Conservation (phyloP, 2,113 vertebrate genomes). For the Xenopus laevis region DNA sequence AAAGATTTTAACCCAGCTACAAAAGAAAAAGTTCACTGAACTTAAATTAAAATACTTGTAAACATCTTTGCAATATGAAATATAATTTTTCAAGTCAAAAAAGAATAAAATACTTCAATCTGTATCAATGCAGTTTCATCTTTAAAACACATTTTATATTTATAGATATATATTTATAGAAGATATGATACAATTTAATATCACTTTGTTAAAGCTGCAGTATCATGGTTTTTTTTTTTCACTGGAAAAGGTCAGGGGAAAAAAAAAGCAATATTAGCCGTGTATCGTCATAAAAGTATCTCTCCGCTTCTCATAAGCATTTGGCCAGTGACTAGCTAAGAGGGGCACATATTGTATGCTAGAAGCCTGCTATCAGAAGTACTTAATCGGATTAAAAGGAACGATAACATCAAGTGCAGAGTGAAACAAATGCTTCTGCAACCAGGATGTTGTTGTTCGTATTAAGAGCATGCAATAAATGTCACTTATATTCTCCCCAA, state of each 20-base stretch:
- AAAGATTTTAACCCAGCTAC: slow-evolving; percentile 98
- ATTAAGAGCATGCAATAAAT: slow-evolving; percentile 89
- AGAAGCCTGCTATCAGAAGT: slow-evolving; percentile 65
- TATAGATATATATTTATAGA: slow-evolving; percentile 82
- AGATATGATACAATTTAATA: slow-evolving; percentile 82
- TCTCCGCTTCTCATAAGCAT: slow-evolving; percentile 60
- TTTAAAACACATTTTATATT: slow-evolving; percentile 81
- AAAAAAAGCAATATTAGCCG: not conserved
- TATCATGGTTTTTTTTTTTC: slow-evolving; percentile 71
- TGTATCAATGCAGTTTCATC: slow-evolving; percentile 93
- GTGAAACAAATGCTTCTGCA: slow-evolving; percentile 73
- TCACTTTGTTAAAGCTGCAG: slow-evolving; percentile 81
- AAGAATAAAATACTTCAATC: slow-evolving; percentile 99
- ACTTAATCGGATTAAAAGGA: slow-evolving; percentile 37
- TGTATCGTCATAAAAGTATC: slow-evolving; percentile 1
- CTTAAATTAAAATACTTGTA: slow-evolving; percentile 99
- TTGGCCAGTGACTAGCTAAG: slow-evolving; percentile 66
- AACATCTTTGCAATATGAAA: slow-evolving; percentile 99
- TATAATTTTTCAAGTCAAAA: slow-evolving; percentile 99
- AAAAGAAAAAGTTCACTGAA: slow-evolving; percentile 97
- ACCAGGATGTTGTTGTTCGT: slow-evolving; percentile 80
- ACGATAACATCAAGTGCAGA: slow-evolving; percentile 66
- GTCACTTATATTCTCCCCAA: slow-evolving; percentile 67
- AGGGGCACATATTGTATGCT: slow-evolving; percentile 51
- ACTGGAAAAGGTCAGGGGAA: too few species aligned